phyloP scores from a whole-genome alignment of 2,888 invertebrate genomes.

The Agriopis aurantiaria region DNA sequence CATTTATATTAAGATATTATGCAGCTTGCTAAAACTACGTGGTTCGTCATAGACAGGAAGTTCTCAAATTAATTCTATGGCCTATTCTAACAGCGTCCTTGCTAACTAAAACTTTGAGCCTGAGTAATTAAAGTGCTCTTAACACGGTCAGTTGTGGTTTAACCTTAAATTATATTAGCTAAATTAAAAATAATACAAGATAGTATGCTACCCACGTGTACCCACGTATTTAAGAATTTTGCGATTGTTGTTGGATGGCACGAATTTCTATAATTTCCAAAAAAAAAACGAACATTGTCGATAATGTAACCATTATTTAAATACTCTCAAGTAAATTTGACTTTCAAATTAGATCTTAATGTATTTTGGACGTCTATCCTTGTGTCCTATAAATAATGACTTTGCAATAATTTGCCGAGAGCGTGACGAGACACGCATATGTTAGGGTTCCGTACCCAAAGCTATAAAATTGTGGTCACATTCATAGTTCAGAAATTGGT shows the following conservation, averaged over 20 bases:
- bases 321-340: no score
- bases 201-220: not conserved
- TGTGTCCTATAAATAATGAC: no score
- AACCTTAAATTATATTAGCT: not conserved
- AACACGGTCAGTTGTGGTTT: not conserved
- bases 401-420: no score
- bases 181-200: not conserved
- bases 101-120: conserved; percentile 4
- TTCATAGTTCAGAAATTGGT: no score
- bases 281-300: not conserved
- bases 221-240: not conserved
- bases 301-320: not conserved
- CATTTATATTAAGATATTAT: no score
- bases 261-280: no score
- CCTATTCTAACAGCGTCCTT: conserved; percentile 7
- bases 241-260: no score
- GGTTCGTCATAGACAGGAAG: not conserved
- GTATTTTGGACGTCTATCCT: no score
- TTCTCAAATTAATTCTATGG: conserved; percentile 6
- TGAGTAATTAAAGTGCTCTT: conserved; percentile 2
- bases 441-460: no score
- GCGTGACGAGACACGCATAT: no score
- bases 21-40: not conserved
- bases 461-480: no score
- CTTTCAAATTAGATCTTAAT: no score